Percentiles rank a stretch among this genome's conserved stretches.
Evolutionary conservation across 2,113 vertebrate species (phyloP).

Genomic region (Chamaea fasciata): DNA sequence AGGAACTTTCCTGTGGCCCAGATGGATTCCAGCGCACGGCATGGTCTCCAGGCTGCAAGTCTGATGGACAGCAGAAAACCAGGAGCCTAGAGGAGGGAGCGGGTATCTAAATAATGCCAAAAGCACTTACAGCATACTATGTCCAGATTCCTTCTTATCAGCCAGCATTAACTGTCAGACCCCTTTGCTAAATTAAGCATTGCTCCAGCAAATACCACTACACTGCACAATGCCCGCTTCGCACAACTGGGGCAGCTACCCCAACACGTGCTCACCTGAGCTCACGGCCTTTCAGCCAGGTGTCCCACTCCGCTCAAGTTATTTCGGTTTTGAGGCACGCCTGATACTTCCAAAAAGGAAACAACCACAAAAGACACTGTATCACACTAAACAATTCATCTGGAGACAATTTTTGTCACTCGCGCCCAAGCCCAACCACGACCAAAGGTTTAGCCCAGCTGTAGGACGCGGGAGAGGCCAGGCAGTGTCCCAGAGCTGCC

Average conservation of each 20-base stretch:
- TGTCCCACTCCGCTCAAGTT: not conserved
- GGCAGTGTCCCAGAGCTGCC: not conserved
- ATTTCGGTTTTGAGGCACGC: not conserved
- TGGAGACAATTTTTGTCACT: not conserved
- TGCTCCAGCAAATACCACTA: not conserved
- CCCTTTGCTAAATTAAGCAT: not conserved
- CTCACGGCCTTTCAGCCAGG: not conserved
- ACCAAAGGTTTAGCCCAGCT: not conserved
- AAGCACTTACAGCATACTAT: not conserved
- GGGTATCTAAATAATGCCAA: not conserved
- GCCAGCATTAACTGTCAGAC: not conserved
- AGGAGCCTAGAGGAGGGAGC: not conserved
- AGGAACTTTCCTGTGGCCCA: not conserved
- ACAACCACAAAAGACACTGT: not conserved
- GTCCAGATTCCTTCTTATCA: not conserved
- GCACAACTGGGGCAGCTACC: not conserved
- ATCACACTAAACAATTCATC: not conserved
- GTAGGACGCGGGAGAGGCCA: not conserved
- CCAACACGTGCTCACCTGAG: not conserved
- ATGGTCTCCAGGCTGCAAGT: not conserved
- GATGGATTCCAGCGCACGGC: not conserved
- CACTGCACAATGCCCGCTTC: not conserved
- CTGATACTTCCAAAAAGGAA: not conserved
- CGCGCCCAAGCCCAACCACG: rapidly evolving
- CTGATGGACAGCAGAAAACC: not conserved